Evolutionary conservation across 2,888 invertebrate species (phyloP), one percentile per base, ranked within the genome.

Genomic region (Xylocampa areola): DNA sequence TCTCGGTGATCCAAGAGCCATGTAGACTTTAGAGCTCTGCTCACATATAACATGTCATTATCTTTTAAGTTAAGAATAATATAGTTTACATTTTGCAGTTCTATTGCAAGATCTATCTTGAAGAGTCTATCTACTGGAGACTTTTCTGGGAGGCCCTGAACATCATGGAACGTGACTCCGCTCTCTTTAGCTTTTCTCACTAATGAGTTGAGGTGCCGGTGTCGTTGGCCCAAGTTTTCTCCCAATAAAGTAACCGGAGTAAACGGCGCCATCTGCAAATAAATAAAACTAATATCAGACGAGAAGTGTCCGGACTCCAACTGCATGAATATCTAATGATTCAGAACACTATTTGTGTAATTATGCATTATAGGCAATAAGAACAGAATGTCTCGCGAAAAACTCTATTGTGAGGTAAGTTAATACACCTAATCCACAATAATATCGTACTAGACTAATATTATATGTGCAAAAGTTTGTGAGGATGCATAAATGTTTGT

Each of bases 21-120:
- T 11, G 52, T 67, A 21, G 82, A 72, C 68, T 87, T 88, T 1
- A 92, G 66, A 0, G 88, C 87, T 77, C 82, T 83, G 60, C 84
- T 87, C 0, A 91, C 90, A 49, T 82, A 89, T 0, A 92, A 64
- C 86, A 91, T 83, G 48, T 90, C 87, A 13, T 84, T 79, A 17
- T 86, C 79, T 78, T 87, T 87, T 19, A 91, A 68, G 41, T 77
- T 87, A 11, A 73, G 50, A 10, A 89, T 17, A 7, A 91, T 84
- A 48, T 80, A 91, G 11, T 87, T 77, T 0, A 85, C 71, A 53
- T 88, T 62, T 50, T 70, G 81, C 13, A 78, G 61, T 63, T 84
- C 81, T 7, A 77, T 82, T 2, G 92, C 90, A 2, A 91, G 63
- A 11, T 90, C 84, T 43, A 91, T 90, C 77, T 89, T 90, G 40